Evolutionary conservation across 2,888 invertebrate genomes (phyloP), one percentile per base, ranked within the genome.

Genomic region (Stenotaenia linearis): DNA sequence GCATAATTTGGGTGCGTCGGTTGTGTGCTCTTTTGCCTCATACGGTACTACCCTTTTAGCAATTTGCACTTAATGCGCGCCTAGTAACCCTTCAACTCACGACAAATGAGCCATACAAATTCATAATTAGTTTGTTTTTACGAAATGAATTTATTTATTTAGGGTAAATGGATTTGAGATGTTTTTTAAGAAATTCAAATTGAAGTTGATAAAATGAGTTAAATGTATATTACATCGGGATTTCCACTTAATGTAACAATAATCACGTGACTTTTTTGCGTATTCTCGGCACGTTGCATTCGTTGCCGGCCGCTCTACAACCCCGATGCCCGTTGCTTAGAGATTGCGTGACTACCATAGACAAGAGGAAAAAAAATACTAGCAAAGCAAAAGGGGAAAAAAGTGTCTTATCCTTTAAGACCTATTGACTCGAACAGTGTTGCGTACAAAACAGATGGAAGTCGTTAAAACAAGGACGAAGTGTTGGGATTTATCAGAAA

Each of bases 391-490:
- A 32, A 9, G 32, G 32, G 32, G 32, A 15, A 45, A 69, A 69
- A 28, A 69, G 10, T 28, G 6, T 28, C n/a, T 69, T 28, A 69
- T 69, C 69, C 69, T 69, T 69, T 69, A 69, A 69, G 69, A 69
- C 28, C 69, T 69, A 69, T 69, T 69, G 69, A 69, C 25, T 69
- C 10, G 69, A 25, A n/a, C 15, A 9, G 69, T 15, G 69, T 10
- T 69, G 69, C 28, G 15, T 69, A 69, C 69, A 25, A 69, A 69
- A 69, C 69, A 69, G 69, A 69, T 69, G 69, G 69, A 25, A 69
- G 25, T 69, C 28, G 69, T 69, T 69, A 69, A 28, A 69, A 69
- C 69, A 69, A 69, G 69, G 69, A 69, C 28, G n/a, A 69, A 69
- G 69, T 69, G 69, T 69, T 69, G 10, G 25, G 28, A 28, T 28